Evolutionary conservation across 2,113 vertebrate genomes (phyloP).

Genomic region (Rhineura floridana): DNA sequence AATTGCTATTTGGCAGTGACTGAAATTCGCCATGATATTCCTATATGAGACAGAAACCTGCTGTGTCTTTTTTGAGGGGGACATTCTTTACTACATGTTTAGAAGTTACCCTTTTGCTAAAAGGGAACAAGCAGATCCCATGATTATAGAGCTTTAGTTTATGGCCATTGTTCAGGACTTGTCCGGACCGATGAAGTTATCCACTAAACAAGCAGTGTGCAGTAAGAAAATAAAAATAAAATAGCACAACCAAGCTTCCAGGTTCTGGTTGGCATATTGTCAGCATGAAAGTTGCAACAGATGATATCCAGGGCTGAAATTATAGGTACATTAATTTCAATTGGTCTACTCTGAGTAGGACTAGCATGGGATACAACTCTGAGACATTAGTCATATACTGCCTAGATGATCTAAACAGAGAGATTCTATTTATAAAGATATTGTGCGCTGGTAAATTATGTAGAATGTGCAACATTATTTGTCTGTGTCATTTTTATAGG

Average conservation of each 20-base stretch:
- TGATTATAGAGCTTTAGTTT: background rate
- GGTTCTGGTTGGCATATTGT: background rate
- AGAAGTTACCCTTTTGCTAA: background rate
- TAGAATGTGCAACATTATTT: background rate
- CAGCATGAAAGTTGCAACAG: background rate
- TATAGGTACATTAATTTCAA: too few relatives aligned
- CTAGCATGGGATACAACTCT: too few relatives aligned
- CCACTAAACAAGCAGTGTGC: background rate
- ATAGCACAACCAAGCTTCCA: background rate
- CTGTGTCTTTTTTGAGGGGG: background rate
- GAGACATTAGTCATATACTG: background rate
- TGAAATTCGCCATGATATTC: background rate
- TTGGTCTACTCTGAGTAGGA: too few relatives aligned
- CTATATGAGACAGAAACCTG: background rate
- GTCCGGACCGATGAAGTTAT: background rate
- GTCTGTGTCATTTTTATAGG: constrained; percentile 64
- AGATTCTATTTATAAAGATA: background rate
- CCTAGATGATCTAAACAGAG: background rate
- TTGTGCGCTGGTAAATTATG: background rate
- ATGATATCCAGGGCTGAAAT: background rate
- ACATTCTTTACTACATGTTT: background rate
- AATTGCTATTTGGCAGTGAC: background rate
- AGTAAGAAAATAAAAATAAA: too few relatives aligned
- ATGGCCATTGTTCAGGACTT: background rate
- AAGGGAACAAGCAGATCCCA: background rate